Base-by-base conservation (phyloP, 2,888 invertebrate species). In the Apamea sordens region DNA sequence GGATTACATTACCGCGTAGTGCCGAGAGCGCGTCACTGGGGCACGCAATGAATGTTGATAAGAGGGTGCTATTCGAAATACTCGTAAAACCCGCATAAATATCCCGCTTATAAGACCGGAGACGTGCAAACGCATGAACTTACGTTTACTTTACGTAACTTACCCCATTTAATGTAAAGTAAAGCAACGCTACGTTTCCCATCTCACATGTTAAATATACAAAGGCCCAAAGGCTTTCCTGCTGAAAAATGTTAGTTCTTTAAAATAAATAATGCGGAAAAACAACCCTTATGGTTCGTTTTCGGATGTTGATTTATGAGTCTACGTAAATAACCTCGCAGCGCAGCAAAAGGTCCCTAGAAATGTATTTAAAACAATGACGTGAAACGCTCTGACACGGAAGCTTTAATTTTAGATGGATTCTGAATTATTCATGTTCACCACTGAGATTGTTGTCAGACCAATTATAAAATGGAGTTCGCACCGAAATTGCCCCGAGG, bases 81-180 rank as follows among this genome's bases (percentile, higher is more conserved):
- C 74, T 84, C 89, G 88, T 91, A 90, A 92, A 90, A 90, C 87
- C 86, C 84, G 86, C 84, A 90, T 89, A 92, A 90, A 91, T 90
- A 91, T 91, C 86, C 91, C 84, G 72, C 74, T 74, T 83, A 86
- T 80, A 80, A 82, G 85, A 74, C 72, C 50, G 59, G 64, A 79
- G 79, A 85, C 84, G 83, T 82, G 83, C 70, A 73, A 74, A 80
- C 76, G 74, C 84, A 83, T 84, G 76, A 83, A 67, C 77, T 61
- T 84, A 41, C 68, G 83, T 83, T 80, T 56, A 83, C 76, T 53
- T 76, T 53, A 79, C 79, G 36, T 69, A 65, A 82, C 69, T 76
- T 72, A 76, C 73, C 69, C 79, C 64, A 56, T 85, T 84, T 82
- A 82, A 81, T 71, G 67, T 61, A 73, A 73, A 79, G 73, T 75